phyloP scores from a whole-genome alignment of 1,140 invertebrate genomes.

The Nasonia giraulti region DNA sequence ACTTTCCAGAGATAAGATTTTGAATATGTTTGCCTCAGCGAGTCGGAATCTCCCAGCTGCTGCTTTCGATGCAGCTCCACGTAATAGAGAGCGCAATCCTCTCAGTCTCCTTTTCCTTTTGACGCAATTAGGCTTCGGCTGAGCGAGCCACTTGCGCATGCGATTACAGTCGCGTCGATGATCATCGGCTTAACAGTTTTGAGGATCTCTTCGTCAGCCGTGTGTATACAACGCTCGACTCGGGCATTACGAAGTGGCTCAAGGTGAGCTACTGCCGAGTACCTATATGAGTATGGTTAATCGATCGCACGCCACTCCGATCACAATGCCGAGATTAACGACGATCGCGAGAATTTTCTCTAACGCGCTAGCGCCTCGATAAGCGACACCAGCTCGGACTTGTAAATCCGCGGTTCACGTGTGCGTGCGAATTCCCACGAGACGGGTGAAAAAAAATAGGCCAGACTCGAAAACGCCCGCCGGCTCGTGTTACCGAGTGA shows the following conservation, averaged over 20 bases:
- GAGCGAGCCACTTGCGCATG: too few species aligned
- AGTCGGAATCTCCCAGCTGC: background rate
- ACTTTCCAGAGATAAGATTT: slow-evolving; percentile 16
- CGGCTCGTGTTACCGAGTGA: background rate
- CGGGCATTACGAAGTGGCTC: background rate
- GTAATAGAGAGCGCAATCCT: too few species aligned
- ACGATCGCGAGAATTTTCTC: background rate
- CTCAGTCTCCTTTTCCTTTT: too few species aligned
- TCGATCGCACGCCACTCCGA: background rate
- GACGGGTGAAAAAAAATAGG: too few species aligned
- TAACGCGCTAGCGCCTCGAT: background rate
- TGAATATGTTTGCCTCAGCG: slow-evolving; percentile 18
- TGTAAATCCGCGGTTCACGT: too few species aligned
- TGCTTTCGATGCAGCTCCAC: background rate
- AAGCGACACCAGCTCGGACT: too few species aligned
- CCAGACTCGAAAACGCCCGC: background rate
- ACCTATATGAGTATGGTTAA: background rate
- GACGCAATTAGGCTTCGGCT: too few species aligned
- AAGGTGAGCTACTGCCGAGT: background rate
- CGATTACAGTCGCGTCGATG: too few species aligned
- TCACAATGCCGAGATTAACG: background rate
- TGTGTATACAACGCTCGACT: too few species aligned
- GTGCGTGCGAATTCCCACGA: too few species aligned
- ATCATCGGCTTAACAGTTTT: too few species aligned
- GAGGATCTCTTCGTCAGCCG: too few species aligned